Conservation (phyloP, 2,888 invertebrate species). For the Colostygia pectinataria region DNA sequence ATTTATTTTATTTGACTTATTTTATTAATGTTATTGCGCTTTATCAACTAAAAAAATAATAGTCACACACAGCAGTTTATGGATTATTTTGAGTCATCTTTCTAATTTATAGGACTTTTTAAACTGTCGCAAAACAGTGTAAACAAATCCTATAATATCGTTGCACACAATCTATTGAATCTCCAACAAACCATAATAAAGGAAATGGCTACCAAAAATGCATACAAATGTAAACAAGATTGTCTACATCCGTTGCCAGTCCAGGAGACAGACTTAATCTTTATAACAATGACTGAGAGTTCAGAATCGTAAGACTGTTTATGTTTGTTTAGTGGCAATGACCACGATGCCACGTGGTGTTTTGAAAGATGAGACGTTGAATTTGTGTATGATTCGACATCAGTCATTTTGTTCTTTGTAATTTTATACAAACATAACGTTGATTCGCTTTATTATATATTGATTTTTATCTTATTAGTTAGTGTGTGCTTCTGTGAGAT, state of each 20-base stretch:
- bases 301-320: neutral
- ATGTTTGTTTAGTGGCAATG: slow-evolving; percentile 17
- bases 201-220: slow-evolving; percentile 19
- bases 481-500: too few species aligned
- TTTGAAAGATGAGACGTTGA: slow-evolving; percentile 16
- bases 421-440: too few species aligned
- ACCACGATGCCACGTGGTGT: slow-evolving; percentile 16
- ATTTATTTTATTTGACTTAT: too few species aligned
- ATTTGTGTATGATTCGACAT: neutral
- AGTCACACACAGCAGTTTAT: too few species aligned
- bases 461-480: too few species aligned
- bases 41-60: too few species aligned
- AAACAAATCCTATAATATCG: slow-evolving; percentile 1
- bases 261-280: neutral
- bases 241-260: slow-evolving; percentile 7
- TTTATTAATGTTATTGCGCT: too few species aligned
- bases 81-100: too few species aligned
- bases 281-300: neutral
- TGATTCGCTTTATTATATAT: too few species aligned
- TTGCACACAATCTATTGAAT: slow-evolving; percentile 11
- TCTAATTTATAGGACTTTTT: too few species aligned
- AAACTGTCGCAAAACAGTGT: neutral
- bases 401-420: neutral
- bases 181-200: slow-evolving; percentile 10
- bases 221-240: slow-evolving; percentile 21